Percentiles rank a stretch among this genome's conserved stretches.
Conservation (phyloP, 2,113 vertebrate genomes). For the Willisornis vidua region DNA sequence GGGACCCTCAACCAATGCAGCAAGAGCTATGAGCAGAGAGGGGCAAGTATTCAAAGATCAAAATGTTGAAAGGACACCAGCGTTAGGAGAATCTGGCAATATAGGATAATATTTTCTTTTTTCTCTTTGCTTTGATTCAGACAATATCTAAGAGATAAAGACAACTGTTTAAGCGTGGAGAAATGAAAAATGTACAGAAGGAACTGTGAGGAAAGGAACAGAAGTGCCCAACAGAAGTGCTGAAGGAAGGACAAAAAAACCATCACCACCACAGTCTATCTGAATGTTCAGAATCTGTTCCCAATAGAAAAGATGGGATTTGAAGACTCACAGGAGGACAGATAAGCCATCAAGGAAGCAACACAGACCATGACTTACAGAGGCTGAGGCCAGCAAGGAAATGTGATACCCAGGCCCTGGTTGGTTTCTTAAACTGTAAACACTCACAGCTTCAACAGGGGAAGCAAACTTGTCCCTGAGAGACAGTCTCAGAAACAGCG, state of each 20-base stretch:
- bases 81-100: background rate
- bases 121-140: background rate
- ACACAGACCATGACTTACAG: background rate
- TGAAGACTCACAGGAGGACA: background rate
- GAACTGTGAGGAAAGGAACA: background rate
- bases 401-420: accelerated
- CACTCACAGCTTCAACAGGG: background rate
- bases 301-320: background rate
- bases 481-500: background rate
- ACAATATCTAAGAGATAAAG: background rate
- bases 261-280: background rate
- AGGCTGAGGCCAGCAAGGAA: background rate
- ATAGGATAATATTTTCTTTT: background rate
- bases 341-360: background rate
- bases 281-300: background rate
- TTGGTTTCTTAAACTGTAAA: background rate
- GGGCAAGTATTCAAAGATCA: background rate
- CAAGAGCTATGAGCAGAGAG: accelerated
- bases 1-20: too few species aligned
- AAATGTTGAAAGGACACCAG: background rate
- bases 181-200: background rate
- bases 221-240: background rate
- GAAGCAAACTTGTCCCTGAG: background rate
- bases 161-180: background rate
- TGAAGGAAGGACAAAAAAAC: background rate